Percentiles rank a stretch among this genome's conserved stretches.
phyloP scores from a whole-genome alignment of 1,140 invertebrate species.

The Pachypsylla venusta region DNA sequence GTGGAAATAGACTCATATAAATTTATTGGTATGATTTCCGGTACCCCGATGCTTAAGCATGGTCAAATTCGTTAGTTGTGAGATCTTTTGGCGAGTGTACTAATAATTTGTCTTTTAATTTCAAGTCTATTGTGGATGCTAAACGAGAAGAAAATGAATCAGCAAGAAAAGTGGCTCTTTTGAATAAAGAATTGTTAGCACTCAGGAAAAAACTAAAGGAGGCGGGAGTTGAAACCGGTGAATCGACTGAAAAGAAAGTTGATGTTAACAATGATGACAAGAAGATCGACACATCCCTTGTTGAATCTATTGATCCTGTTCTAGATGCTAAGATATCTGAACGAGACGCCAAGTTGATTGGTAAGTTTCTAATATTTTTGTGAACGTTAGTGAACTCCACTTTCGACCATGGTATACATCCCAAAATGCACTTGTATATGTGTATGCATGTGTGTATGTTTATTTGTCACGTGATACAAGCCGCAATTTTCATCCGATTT shows the following conservation, averaged over 20 bases:
- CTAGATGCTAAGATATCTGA: slow-evolving; percentile 31
- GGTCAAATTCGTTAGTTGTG: too few relatives aligned
- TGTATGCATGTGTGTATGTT: too few relatives aligned
- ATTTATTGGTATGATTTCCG: too few relatives aligned
- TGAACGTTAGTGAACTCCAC: too few relatives aligned
- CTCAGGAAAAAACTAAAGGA: slow-evolving; percentile 29
- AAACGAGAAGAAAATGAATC: background rate
- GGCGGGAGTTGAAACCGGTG: slow-evolving; percentile 33
- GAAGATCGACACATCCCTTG: slow-evolving; percentile 27
- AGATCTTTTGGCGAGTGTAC: too few relatives aligned
- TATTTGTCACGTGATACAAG: too few relatives aligned
- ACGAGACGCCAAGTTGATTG: slow-evolving; percentile 48
- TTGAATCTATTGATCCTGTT: slow-evolving; percentile 23
- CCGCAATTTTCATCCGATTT: too few relatives aligned
- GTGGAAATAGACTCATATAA: too few relatives aligned
- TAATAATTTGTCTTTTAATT: too few relatives aligned
- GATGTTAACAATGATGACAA: slow-evolving; percentile 21
- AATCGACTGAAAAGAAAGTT: slow-evolving; percentile 31
- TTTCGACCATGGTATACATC: too few relatives aligned
- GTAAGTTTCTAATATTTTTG: too few relatives aligned
- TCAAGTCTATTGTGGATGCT: background rate
- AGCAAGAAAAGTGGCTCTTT: background rate
- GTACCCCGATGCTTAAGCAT: slow-evolving; percentile 11
- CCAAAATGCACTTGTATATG: too few relatives aligned
- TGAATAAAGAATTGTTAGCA: slow-evolving; percentile 35